Base-by-base conservation (phyloP, 2,113 vertebrate genomes). In the Baryphthengus martii region DNA sequence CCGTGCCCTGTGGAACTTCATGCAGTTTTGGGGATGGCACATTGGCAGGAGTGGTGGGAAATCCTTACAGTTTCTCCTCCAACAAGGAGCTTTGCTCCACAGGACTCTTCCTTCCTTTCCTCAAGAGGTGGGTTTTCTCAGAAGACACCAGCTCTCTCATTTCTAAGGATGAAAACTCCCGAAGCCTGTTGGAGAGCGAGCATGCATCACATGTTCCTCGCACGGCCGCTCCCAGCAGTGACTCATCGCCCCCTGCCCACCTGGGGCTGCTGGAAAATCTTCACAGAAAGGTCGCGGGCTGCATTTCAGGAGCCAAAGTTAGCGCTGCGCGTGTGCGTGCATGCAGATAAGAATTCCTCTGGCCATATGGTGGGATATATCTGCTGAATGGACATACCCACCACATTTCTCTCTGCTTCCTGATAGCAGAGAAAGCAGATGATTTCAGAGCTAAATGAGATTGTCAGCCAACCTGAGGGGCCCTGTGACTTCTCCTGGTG, bases 161-260 rank as follows among this genome's bases (percentile, higher is more conserved):
- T 95, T 95, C 72, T 47, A 40, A 75, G 90, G 88, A 90, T 62
- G 33, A 79, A 7, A 73, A 13, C 79, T 87, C 52, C 70, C 31
- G 68, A 59, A 95, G 84, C 28, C 35, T 85, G 67, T 31, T 50
- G 75, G 58, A 55, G 89, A 62, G 63, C 23, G 9, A 24, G 47
- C 39, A 25, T 6, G 39, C 85, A 37, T 84, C 71, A 73, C 79
- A 76, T 44, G 67, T 9, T 83, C 63, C 4, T 10, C 17, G 61
- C 58, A n/a, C 0, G 44, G 65, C 89, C 53, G 74, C 91, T 93
- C 87, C 91, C 78, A 72, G 71, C 81, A 76, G 16, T 96, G 95
- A 96, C 39, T 97, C 95, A 94, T 26, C 13, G 0, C 1, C 81
- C 83, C 26, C 94, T 85, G 88, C 96, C 96, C 95, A 96, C 95